Evolutionary conservation across 2,888 invertebrate species (phyloP), one percentile per base, ranked within the genome.

Genomic region (Cacoxenus indagator): DNA sequence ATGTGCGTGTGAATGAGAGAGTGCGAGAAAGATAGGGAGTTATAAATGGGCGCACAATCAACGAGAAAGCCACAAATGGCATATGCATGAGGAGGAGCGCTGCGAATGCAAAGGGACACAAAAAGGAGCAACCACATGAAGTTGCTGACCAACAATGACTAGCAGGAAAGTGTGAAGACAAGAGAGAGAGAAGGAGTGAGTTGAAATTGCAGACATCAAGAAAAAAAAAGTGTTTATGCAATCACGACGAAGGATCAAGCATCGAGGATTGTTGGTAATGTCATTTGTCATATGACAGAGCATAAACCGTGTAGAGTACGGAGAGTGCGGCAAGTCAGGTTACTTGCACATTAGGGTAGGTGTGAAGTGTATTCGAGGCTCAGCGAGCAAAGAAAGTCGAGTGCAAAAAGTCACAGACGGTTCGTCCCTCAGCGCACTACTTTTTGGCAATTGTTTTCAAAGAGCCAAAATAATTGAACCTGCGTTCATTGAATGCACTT

Each of bases 1-100:
- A 67, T 75, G 75, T 75, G 75, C 74, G 70, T 76, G 76, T 76
- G 78, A 78, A 78, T 79, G 79, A 82, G 82, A n/a, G 22, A 51
- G 48, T 64, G 54, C 37, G 19, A 61, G 31, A 17, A 45, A 24
- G 45, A 24, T 24, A 67, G 26, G 46, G 67, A 37, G 22, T 51
- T 19, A 51, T 51, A 51, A 51, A 54, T 37, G 31, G 11, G 37
- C 29, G 48, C 65, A 22, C 26, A 45, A 65, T 65, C 31, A 51
- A 29, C 37, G 22, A n/a, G 17, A 17, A 43, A 8, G 1, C 9
- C 8, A 37, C 51, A 51, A 51, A 51, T 51, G 51, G 22, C 51
- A 51, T 51, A 51, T 51, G 51, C 51, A 17, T 51, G 24, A 22
- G 51, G 22, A 51, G 22, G 51, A 51, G 51, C 22, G 22, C 17